A percentile compares a stretch with the other conserved stretches of the same genome.
Evolutionary conservation across 2,888 invertebrate genomes (phyloP).

Genomic region (Mimas tiliae): DNA sequence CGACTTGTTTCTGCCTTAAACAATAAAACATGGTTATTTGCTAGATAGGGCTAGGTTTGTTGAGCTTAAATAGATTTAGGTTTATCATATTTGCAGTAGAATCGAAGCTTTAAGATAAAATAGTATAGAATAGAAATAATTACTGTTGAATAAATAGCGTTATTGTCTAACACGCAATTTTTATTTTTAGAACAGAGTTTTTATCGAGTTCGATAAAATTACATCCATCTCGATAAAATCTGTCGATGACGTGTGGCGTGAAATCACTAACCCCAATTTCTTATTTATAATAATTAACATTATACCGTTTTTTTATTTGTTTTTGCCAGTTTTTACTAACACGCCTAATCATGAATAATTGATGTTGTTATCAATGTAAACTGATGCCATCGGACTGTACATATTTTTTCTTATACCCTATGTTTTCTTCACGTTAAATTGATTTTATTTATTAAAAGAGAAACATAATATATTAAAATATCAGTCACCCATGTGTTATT

Average conservation of each 20-base stretch:
- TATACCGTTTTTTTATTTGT: not conserved
- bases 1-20: not conserved
- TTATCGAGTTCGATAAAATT: conserved; percentile 22
- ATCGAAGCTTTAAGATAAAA: not conserved
- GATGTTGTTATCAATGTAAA: not conserved
- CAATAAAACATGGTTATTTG: conserved; percentile 19
- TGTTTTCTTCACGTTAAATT: not conserved
- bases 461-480: not conserved
- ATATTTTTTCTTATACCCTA: not conserved
- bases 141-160: not conserved
- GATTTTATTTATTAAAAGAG: not conserved
- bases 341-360: not conserved
- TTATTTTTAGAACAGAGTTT: not conserved
- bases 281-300: not conserved
- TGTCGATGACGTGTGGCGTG: conserved; percentile 2
- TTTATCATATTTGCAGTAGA: not conserved
- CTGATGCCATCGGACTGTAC: not conserved
- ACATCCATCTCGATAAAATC: conserved; percentile 22
- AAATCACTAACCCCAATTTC: not conserved
- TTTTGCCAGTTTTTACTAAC: conserved; percentile 4
- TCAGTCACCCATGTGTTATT: not conserved
- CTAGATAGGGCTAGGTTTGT: not conserved
- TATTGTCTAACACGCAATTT: not conserved
- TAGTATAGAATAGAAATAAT: not conserved
- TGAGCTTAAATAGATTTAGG: conserved; percentile 2